Percentiles rank a stretch among this genome's conserved stretches.
phyloP scores from a whole-genome alignment of 2,113 vertebrate genomes.

The Chitala chitala region DNA sequence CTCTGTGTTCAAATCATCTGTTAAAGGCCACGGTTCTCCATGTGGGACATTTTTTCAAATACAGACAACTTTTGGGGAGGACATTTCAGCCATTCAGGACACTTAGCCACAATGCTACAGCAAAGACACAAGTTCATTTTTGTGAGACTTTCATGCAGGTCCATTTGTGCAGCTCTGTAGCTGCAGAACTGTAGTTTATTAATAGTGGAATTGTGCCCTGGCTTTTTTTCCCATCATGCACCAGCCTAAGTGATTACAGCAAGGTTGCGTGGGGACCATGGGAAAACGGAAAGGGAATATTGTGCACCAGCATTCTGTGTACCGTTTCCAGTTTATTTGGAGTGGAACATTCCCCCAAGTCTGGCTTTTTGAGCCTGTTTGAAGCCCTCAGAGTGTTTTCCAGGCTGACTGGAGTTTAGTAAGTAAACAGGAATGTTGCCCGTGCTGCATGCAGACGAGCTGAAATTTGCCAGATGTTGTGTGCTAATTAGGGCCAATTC shows the following conservation, averaged over 20 bases:
- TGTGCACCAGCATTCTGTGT: not conserved
- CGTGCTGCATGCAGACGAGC: conserved; percentile 54
- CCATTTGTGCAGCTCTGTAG: conserved; percentile 2
- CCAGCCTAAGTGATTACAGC: not conserved
- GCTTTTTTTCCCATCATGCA: not conserved
- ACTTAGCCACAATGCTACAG: too few relatives aligned
- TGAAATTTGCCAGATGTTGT: conserved; percentile 92
- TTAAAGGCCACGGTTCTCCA: too few relatives aligned
- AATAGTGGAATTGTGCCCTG: conserved; percentile 24
- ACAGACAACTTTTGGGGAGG: too few relatives aligned
- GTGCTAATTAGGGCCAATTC: conserved; percentile 74
- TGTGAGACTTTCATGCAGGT: not conserved
- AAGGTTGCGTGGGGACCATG: not conserved
- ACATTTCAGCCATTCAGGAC: too few relatives aligned
- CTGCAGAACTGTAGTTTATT: not conserved
- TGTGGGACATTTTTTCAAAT: too few relatives aligned
- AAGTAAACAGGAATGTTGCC: conserved; percentile 77
- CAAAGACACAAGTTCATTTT: too few relatives aligned
- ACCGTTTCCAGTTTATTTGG: conserved; percentile 3
- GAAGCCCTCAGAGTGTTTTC: conserved; percentile 51
- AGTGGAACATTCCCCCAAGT: not conserved
- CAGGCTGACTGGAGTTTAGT: conserved; percentile 61
- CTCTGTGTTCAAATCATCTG: too few relatives aligned
- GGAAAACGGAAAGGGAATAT: not conserved
- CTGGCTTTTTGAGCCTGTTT: conserved; percentile 25